These are phyloP conservation scores for Aptenodytes patagonicus DNA, from an alignment of 2,113 vertebrate genomes.

Conservation along the genomic window DNA sequence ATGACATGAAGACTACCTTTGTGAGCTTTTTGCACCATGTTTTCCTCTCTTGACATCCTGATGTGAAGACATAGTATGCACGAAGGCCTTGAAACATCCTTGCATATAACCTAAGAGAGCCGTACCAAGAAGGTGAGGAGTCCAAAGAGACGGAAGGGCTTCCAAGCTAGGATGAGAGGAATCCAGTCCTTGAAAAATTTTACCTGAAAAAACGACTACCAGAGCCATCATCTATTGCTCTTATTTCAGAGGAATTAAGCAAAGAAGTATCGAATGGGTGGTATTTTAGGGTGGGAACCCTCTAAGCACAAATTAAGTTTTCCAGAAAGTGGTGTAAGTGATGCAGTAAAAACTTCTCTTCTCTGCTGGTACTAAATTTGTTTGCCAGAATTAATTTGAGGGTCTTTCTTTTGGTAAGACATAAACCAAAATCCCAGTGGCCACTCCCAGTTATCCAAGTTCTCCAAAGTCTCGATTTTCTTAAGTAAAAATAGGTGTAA, in stretches of 20 bases:
- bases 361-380: not conserved
- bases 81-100: not conserved
- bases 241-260: not conserved
- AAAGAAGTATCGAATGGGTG: not conserved
- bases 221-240: not conserved
- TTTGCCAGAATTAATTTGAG: not conserved
- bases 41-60: not conserved
- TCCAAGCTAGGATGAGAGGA: not conserved
- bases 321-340: not conserved
- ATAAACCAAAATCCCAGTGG: not conserved
- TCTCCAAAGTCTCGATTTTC: not conserved
- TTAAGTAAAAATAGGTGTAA: not conserved
- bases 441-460: not conserved
- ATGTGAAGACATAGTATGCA: fast-evolving
- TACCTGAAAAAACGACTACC: not conserved
- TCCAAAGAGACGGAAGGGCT: not conserved
- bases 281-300: not conserved
- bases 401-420: not conserved
- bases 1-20: not conserved
- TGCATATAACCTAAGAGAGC: not conserved
- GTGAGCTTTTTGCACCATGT: not conserved
- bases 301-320: not conserved
- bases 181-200: not conserved
- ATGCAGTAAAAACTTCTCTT: not conserved
- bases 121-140: not conserved